phyloP scores from a whole-genome alignment of 1,140 invertebrate genomes.

The Thrips palmi region DNA sequence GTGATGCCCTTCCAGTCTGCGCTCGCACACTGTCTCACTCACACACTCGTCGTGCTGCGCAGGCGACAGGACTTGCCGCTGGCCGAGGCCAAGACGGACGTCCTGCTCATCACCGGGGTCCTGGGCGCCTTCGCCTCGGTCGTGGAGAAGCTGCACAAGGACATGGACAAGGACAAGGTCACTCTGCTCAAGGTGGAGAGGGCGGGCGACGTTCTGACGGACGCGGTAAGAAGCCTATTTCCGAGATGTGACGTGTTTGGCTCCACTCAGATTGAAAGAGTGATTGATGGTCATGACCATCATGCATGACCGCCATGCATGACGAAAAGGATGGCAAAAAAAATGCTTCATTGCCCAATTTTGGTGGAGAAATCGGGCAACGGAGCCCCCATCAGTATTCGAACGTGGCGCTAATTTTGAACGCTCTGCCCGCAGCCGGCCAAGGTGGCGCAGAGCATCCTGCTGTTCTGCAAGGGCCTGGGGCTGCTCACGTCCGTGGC shows the following conservation, averaged over 20 bases:
- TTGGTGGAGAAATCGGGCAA: too few species aligned
- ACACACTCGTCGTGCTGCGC: slow-evolving; percentile 13
- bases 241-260: too few species aligned
- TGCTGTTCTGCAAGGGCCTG: slow-evolving; percentile 65
- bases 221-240: slow-evolving; percentile 37
- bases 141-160: slow-evolving; percentile 54
- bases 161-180: slow-evolving; percentile 60
- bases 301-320: too few species aligned
- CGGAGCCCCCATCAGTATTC: too few species aligned
- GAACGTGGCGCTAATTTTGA: too few species aligned
- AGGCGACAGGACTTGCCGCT: slow-evolving; percentile 54
- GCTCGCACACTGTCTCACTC: background rate
- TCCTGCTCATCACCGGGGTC: slow-evolving; percentile 62
- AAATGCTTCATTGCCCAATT: too few species aligned
- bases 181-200: slow-evolving; percentile 67
- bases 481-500: slow-evolving; percentile 53
- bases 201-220: slow-evolving; percentile 58
- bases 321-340: too few species aligned
- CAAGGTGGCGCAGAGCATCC: slow-evolving; percentile 58
- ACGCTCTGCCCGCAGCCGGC: too few species aligned
- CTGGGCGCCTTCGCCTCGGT: slow-evolving; percentile 59
- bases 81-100: slow-evolving; percentile 49
- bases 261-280: too few species aligned
- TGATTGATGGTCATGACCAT: too few species aligned
- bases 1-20: too few species aligned